Percentiles rank a stretch among this genome's conserved stretches.
Conservation (phyloP, 2,113 vertebrate genomes). For the Chamaea fasciata region DNA sequence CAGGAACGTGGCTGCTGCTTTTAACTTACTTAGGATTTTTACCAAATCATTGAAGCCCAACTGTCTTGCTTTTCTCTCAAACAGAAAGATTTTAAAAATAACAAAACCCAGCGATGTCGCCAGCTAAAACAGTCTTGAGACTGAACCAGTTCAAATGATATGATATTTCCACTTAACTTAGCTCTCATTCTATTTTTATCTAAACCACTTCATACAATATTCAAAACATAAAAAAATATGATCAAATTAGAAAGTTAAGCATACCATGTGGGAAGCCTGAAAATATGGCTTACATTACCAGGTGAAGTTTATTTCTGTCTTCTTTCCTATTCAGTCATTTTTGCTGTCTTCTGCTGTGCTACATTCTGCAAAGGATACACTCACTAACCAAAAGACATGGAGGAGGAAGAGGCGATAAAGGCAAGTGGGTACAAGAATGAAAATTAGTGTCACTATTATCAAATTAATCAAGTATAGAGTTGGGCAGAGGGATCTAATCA, state of each 20-base stretch:
- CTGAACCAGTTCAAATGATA: background rate
- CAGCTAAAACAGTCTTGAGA: background rate
- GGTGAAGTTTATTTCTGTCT: constrained; percentile 15
- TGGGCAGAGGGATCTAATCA: background rate
- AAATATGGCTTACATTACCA: background rate
- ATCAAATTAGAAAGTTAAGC: constrained; percentile 15
- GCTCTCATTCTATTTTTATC: constrained; percentile 5
- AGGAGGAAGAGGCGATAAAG: background rate
- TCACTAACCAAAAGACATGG: background rate
- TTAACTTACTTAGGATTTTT: background rate
- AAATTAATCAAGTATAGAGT: background rate
- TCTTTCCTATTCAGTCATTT: background rate
- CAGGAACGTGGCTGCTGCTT: fast-evolving
- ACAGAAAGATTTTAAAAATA: background rate
- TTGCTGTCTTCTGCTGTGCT: background rate
- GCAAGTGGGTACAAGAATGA: background rate
- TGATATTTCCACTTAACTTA: background rate
- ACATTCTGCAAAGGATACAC: background rate
- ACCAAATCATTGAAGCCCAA: background rate
- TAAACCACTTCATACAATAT: constrained; percentile 27
- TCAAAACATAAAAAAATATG: background rate
- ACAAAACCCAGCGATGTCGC: background rate
- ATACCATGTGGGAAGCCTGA: background rate
- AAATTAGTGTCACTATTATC: background rate
- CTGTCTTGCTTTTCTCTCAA: background rate